phyloP scores from a whole-genome alignment of 1,140 invertebrate species.

The Monochamus saltuarius region DNA sequence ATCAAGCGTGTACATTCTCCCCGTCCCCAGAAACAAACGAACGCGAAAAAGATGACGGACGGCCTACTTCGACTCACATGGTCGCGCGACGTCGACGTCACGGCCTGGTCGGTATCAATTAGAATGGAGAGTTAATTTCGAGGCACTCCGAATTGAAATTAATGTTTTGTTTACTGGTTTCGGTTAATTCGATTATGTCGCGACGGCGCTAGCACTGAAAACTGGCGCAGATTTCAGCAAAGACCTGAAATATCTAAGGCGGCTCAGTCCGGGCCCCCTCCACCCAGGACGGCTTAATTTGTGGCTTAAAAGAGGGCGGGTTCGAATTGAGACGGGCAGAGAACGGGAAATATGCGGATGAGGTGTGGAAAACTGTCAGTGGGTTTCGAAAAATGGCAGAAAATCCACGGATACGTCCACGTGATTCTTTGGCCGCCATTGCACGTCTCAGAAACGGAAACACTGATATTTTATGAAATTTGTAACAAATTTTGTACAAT shows the following conservation, averaged over 20 bases:
- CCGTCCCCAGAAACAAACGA: background rate
- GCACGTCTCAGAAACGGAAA: no score
- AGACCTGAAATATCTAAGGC: slow-evolving; percentile 17
- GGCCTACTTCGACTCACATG: background rate
- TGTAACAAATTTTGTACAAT: no score
- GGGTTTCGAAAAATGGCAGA: no score
- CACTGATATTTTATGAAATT: no score
- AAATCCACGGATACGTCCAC: no score
- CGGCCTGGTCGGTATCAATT: slow-evolving; percentile 4
- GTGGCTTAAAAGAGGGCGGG: slow-evolving; percentile 6
- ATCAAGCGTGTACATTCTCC: slow-evolving; percentile 29
- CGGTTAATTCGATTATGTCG: slow-evolving; percentile 17
- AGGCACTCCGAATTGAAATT: slow-evolving; percentile 20
- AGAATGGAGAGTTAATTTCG: background rate
- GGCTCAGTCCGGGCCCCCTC: background rate
- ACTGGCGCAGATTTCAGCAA: slow-evolving; percentile 21
- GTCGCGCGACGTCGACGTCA: no score
- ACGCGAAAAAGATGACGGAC: background rate
- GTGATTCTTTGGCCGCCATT: no score
- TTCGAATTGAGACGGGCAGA: slow-evolving; percentile 1
- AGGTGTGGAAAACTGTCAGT: no score
- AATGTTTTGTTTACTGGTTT: slow-evolving; percentile 22
- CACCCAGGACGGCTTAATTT: slow-evolving; percentile 19
- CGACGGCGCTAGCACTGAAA: slow-evolving; percentile 11
- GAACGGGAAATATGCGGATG: background rate